Evolutionary conservation across 2,888 invertebrate genomes (phyloP).

Genomic region (Megaustenia siamemsis): DNA sequence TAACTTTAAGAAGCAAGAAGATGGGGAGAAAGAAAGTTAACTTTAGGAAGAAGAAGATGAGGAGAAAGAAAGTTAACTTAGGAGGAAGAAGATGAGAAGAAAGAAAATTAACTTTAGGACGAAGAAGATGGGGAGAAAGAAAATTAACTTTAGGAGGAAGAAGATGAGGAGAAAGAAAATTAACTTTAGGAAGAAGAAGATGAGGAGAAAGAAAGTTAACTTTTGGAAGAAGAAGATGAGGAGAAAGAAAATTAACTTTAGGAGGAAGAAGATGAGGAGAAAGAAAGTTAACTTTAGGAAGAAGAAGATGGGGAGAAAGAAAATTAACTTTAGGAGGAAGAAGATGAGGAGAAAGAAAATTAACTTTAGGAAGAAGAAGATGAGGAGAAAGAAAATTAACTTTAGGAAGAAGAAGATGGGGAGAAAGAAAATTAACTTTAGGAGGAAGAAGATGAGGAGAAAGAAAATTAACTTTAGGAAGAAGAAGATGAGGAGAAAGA

Average conservation of each 20-base stretch:
- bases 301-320: neutral
- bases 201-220: neutral
- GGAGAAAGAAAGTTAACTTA: too few relatives aligned
- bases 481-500: neutral
- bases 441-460: neutral
- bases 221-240: neutral
- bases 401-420: neutral
- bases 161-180: neutral
- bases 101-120: neutral
- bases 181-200: neutral
- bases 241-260: neutral
- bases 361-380: neutral
- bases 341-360: neutral
- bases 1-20: too few relatives aligned
- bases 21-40: neutral
- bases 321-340: neutral
- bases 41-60: neutral
- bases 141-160: neutral
- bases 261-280: neutral
- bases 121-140: constrained; percentile 11
- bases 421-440: neutral
- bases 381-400: neutral
- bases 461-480: neutral
- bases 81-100: neutral
- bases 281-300: neutral